Evolutionary conservation across 1,140 invertebrate species (phyloP).

Genomic region (Chironomus tepperi): DNA sequence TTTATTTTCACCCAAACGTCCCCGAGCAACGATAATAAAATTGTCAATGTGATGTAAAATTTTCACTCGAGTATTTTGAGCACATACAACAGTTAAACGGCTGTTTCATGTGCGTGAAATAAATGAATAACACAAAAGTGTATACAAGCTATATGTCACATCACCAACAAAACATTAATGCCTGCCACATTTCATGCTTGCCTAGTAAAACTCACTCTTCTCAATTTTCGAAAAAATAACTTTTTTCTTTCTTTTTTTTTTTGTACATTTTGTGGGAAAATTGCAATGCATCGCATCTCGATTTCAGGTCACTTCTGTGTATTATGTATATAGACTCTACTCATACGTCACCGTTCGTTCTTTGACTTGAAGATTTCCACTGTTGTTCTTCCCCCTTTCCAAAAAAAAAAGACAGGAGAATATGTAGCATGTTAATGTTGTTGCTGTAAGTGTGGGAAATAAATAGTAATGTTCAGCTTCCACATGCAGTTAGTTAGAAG

Average conservation of each 20-base stretch:
- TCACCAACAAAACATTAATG: not conserved
- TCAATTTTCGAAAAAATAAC: conserved; percentile 14
- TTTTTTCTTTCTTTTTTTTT: conserved; percentile 4
- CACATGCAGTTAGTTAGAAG: too few species aligned
- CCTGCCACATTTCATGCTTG: not conserved
- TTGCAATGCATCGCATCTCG: not conserved
- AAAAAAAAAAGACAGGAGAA: not conserved
- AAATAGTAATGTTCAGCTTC: too few species aligned
- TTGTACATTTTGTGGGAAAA: conserved; percentile 1
- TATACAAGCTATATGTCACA: not conserved
- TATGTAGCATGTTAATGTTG: not conserved
- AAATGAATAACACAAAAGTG: too few species aligned
- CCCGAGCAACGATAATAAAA: too few species aligned
- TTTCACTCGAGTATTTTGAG: too few species aligned
- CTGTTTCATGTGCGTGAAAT: too few species aligned
- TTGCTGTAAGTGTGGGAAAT: too few species aligned
- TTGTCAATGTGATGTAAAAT: too few species aligned
- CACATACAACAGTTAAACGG: too few species aligned
- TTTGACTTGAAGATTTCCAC: not conserved
- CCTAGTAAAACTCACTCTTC: conserved; percentile 1
- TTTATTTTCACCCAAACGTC: too few species aligned
- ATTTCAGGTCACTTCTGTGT: not conserved
- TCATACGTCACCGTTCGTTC: not conserved
- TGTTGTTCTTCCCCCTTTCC: not conserved
- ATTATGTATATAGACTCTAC: not conserved